Evolutionary conservation across 2,113 vertebrate species (phyloP).

Genomic region (Chloropsis hardwickii): DNA sequence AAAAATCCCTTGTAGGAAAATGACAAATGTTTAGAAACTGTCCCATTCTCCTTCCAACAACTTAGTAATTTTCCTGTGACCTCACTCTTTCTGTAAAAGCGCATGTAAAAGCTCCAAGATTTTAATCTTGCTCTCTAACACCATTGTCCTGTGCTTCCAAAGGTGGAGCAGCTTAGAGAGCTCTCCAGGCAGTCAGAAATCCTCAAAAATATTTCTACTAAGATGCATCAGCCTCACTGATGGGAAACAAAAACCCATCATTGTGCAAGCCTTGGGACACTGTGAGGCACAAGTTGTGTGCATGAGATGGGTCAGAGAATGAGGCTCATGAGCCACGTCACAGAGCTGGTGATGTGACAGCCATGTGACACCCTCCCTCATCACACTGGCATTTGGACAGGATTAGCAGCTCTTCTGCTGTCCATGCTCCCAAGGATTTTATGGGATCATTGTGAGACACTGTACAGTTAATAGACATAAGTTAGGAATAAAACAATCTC

Average conservation of each 20-base stretch:
- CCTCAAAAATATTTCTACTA: background rate
- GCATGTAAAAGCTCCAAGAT: background rate
- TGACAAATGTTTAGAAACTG: background rate
- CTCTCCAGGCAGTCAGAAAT: background rate
- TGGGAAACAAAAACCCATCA: background rate
- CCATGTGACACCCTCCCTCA: background rate
- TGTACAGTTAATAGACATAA: background rate
- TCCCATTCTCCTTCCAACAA: background rate
- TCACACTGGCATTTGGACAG: background rate
- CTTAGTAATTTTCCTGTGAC: background rate
- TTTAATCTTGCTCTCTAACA: background rate
- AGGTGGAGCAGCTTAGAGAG: background rate
- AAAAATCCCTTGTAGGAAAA: background rate
- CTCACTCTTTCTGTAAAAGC: background rate
- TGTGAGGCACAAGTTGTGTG: accelerated
- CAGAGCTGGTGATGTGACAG: background rate
- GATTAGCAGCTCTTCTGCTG: background rate
- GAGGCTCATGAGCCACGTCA: accelerated
- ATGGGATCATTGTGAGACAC: background rate
- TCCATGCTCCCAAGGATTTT: background rate
- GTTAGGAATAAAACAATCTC: background rate
- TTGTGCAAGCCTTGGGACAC: background rate
- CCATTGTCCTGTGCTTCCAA: background rate
- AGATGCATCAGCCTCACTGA: background rate
- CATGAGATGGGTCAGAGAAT: background rate